phyloP scores from a whole-genome alignment of 2,888 invertebrate genomes.

The Palloptera scutellata region DNA sequence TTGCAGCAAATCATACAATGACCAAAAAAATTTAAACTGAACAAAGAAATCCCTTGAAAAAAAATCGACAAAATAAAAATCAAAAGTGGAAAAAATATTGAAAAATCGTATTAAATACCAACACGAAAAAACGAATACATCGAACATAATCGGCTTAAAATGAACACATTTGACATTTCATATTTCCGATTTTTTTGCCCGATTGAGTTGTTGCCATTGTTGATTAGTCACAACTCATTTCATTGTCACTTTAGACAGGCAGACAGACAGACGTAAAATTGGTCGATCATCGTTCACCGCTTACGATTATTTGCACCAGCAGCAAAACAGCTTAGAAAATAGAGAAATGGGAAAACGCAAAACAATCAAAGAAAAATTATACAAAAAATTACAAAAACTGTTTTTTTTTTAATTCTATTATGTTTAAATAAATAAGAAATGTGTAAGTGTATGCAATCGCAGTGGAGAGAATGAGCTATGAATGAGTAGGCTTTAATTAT shows the following conservation, averaged over 20 bases:
- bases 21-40: background rate
- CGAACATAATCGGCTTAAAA: slow-evolving; percentile 18
- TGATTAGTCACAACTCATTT: slow-evolving; percentile 18
- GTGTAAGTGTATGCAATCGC: background rate
- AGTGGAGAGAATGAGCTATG: background rate
- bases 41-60: background rate
- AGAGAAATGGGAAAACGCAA: slow-evolving; percentile 7
- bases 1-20: background rate
- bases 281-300: slow-evolving; percentile 20
- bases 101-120: background rate
- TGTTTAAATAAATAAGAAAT: background rate
- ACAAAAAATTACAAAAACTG: background rate
- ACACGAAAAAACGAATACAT: background rate
- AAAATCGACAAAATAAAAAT: background rate
- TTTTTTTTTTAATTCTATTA: too few relatives aligned
- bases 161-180: slow-evolving; percentile 23
- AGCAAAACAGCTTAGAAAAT: background rate
- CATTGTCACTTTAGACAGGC: background rate
- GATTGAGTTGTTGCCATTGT: slow-evolving; percentile 19
- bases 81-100: slow-evolving; percentile 13
- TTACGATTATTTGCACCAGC: background rate
- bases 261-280: too few relatives aligned
- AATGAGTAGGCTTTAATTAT: slow-evolving; percentile 1
- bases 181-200: background rate
- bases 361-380: background rate